Evolutionary conservation across 2,888 invertebrate genomes (phyloP), one percentile per base, ranked within the genome.

Genomic region (Cheilosia scutellata): DNA sequence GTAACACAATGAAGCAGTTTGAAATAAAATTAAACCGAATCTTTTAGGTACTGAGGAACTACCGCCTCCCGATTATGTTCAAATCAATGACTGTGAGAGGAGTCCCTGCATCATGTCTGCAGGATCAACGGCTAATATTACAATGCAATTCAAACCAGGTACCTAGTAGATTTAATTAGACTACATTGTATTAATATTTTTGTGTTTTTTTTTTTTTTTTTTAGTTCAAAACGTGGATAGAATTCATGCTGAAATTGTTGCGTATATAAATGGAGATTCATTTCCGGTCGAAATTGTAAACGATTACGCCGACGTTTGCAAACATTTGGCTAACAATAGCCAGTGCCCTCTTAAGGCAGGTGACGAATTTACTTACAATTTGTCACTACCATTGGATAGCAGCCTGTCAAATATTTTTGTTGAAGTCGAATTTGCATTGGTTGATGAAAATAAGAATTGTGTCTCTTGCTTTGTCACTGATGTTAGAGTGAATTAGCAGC

Each of bases 311-410:
- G 82, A 91, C 75, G 91, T 90, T 5, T 92, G 92, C 78, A 49
- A 37, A 0, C 88, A 90, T 83, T 87, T 91, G 11, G 44, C 89
- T 31, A 88, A 90, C 11, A 90, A 88, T 6, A 90, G 90, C 47
- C 88, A 88, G 5, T 92, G 92, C 66, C 92, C 92, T 20, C 83
- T 92, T 11, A 88, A 90, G 37, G 88, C 84, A 16, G 89, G 88
- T 37, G 91, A 92, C 72, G 89, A 90, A 82, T 90, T 89, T n/a
- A 89, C 89, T 0, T 92, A 92, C 60, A 68, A 88, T 11, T 89
- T 92, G 20, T 87, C 87, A 16, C 89, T 92, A 57, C 90, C 89
- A 47, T 66, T 91, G 5, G 89, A 89, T 2, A 88, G 88, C 0
- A 9, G 31, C 0, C 90, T 91, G 82, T 91, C 91, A 16, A 90